These are phyloP conservation scores for Drosophila mulleri DNA, from an alignment of 2,888 invertebrate species.

Conservation along the genomic window DNA sequence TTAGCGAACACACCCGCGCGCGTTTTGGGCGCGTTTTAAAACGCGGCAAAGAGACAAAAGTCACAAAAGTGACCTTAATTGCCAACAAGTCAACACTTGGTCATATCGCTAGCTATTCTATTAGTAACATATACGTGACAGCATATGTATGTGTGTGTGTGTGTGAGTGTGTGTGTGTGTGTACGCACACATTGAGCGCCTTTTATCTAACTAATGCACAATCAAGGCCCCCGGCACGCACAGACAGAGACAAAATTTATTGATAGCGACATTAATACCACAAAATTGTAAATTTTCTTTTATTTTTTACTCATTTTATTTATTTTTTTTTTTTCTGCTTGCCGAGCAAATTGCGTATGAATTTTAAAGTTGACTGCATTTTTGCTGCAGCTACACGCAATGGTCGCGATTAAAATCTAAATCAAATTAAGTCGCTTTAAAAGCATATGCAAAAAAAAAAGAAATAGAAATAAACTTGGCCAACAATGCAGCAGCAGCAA, in stretches of 20 bases:
- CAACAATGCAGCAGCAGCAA: constrained; percentile 65
- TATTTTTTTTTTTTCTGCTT: constrained; percentile 16
- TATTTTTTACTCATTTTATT: constrained; percentile 15
- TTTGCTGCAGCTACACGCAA: constrained; percentile 71
- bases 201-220: constrained; percentile 75
- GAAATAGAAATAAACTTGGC: constrained; percentile 31
- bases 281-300: constrained; percentile 47
- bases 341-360: constrained; percentile 65
- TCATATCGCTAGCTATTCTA: constrained; percentile 64
- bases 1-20: constrained; percentile 28
- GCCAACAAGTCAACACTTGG: constrained; percentile 73
- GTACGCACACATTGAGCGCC: constrained; percentile 45
- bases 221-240: constrained; percentile 72
- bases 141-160: not conserved
- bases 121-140: constrained; percentile 33
- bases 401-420: constrained; percentile 78
- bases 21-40: constrained; percentile 33
- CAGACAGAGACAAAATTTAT: constrained; percentile 67
- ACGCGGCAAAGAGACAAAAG: constrained; percentile 23
- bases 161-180: constrained; percentile 16
- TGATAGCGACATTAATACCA: constrained; percentile 77
- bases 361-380: constrained; percentile 48
- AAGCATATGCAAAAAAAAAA: constrained; percentile 72
- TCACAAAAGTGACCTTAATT: constrained; percentile 71
- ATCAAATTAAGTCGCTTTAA: constrained; percentile 81